Conservation (phyloP, 2,113 vertebrate genomes). For the Bubo blakistoni region DNA sequence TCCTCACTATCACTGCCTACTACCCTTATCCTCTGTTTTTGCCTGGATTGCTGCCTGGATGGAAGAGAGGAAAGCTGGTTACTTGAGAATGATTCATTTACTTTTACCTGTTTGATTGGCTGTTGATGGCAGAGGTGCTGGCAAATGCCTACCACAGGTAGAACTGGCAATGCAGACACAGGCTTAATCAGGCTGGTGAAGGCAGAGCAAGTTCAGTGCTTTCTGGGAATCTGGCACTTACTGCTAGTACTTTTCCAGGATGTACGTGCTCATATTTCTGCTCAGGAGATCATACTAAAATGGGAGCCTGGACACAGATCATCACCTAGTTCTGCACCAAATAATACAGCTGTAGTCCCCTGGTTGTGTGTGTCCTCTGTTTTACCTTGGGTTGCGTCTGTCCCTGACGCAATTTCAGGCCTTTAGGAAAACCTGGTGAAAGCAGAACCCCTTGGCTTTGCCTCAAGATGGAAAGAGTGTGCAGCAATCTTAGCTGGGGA, state of each 20-base stretch:
- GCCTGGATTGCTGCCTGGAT: not conserved
- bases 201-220: not conserved
- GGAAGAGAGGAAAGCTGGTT: not conserved
- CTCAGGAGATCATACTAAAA: not conserved
- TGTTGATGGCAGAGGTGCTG: not conserved
- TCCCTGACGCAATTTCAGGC: not conserved
- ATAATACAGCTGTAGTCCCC: not conserved
- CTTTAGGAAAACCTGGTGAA: not conserved
- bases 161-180: not conserved
- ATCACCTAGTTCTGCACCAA: not conserved
- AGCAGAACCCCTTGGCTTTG: not conserved
- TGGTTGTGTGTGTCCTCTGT: not conserved
- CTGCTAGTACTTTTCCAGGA: not conserved
- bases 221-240: not conserved
- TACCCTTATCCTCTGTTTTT: not conserved
- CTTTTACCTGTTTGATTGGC: not conserved
- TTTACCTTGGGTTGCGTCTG: not conserved
- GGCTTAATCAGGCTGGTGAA: not conserved
- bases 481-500: not conserved
- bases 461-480: not conserved
- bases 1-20: accelerated
- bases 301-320: not conserved
- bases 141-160: accelerated
- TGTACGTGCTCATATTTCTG: not conserved
- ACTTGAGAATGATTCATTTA: not conserved